Evolutionary conservation across 2,113 vertebrate genomes (phyloP).

Genomic region (Oophaga pumilio): DNA sequence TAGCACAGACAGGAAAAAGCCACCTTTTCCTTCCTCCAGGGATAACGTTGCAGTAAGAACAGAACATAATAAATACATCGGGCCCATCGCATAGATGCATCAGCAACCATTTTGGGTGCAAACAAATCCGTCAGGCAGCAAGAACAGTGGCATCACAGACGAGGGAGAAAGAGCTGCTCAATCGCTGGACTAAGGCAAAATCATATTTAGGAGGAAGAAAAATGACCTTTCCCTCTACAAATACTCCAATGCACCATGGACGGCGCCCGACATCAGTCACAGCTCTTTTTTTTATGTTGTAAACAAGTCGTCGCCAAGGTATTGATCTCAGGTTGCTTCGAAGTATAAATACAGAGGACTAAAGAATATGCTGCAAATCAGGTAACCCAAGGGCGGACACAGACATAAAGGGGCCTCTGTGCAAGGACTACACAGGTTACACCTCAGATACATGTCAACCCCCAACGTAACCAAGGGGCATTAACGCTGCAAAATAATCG

Average conservation of each 20-base stretch:
- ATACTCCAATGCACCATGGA: not conserved
- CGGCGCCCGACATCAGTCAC: not conserved
- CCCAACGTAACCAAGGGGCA: not conserved
- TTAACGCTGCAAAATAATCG: no score
- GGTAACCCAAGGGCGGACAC: no score
- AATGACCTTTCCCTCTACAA: not conserved
- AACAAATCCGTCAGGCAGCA: not conserved
- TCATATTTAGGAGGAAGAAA: not conserved
- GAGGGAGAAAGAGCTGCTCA: not conserved
- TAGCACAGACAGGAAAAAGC: constrained; percentile 6
- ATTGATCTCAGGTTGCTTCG: not conserved
- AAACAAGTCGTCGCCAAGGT: not conserved
- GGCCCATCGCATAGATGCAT: not conserved
- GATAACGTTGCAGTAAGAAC: not conserved
- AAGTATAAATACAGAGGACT: not conserved
- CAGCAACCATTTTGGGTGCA: not conserved
- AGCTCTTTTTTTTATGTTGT: not conserved
- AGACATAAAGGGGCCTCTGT: no score
- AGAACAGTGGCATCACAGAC: not conserved
- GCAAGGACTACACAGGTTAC: no score
- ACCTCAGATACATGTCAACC: no score
- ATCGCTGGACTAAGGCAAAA: not conserved
- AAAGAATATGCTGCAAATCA: not conserved
- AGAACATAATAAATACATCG: not conserved
- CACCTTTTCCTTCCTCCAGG: constrained; percentile 32